Evolutionary conservation across 2,113 vertebrate species (phyloP).

Genomic region (Equus quagga): DNA sequence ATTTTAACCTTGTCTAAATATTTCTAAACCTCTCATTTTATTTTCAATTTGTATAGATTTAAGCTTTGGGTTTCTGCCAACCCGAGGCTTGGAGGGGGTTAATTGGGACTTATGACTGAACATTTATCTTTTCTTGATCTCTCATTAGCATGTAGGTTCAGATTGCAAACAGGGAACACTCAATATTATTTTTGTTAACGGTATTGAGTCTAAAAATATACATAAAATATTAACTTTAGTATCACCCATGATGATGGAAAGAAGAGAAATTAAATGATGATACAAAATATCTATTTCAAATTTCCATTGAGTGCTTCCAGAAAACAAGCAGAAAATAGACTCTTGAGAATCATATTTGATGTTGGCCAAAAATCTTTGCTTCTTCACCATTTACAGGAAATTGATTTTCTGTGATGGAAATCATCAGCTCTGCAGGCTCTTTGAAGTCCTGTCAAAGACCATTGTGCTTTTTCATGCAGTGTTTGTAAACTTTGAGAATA

Average conservation of each 20-base stretch:
- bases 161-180: background rate
- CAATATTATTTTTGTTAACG: background rate
- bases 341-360: constrained; percentile 38
- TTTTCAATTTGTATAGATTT: background rate
- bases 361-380: constrained; percentile 68
- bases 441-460: constrained; percentile 64
- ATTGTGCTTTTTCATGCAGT: constrained; percentile 53
- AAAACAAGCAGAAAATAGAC: constrained; percentile 73
- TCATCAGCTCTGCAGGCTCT: constrained; percentile 28
- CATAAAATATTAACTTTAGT: constrained; percentile 48
- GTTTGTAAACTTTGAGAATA: constrained; percentile 61
- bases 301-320: constrained; percentile 57
- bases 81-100: background rate
- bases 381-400: constrained; percentile 73
- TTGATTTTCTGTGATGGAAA: constrained; percentile 78
- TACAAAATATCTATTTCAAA: constrained; percentile 66
- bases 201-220: background rate
- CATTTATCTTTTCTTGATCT: background rate
- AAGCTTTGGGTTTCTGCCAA: background rate
- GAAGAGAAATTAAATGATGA: constrained; percentile 52
- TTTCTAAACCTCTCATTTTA: constrained; percentile 7
- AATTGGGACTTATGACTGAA: background rate
- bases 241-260: constrained; percentile 5
- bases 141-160: background rate
- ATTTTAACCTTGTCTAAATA: constrained; percentile 40